These are phyloP conservation scores for Narcine bancroftii DNA, from an alignment of 2,113 vertebrate species.

Conservation along the genomic window DNA sequence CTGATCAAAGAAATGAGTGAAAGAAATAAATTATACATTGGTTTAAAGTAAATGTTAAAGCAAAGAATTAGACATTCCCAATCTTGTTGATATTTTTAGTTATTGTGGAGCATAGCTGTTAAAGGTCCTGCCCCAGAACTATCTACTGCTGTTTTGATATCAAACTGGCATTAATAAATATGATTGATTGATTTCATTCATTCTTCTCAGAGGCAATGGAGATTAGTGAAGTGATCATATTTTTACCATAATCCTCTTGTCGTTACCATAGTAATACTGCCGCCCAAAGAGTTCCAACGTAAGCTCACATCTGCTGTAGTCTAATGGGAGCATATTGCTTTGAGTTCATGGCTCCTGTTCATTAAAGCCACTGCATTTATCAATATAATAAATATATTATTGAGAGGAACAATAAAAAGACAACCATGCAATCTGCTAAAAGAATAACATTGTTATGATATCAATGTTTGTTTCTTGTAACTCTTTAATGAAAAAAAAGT, in stretches of 20 bases:
- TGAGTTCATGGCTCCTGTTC: slow-evolving; percentile 1
- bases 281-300: slow-evolving; percentile 32
- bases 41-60: background rate
- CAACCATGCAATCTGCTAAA: background rate
- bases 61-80: background rate
- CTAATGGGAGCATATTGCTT: slow-evolving; percentile 36
- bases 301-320: slow-evolving; percentile 32
- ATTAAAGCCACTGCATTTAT: background rate
- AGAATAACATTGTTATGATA: background rate
- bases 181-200: slow-evolving; percentile 16
- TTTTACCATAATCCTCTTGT: slow-evolving; percentile 37
- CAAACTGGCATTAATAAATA: slow-evolving; percentile 32
- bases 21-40: background rate
- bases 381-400: slow-evolving; percentile 22
- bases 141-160: slow-evolving; percentile 6
- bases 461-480: background rate
- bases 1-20: background rate
- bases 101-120: background rate
- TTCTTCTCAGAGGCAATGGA: slow-evolving; percentile 17
- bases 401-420: slow-evolving; percentile 20
- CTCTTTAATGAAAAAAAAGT: background rate
- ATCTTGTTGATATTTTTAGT: background rate
- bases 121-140: background rate
- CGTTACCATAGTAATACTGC: slow-evolving; percentile 29
- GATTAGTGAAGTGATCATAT: slow-evolving; percentile 35